Conservation (phyloP, 1,140 invertebrate genomes). For the Harpegnathos saltator region DNA sequence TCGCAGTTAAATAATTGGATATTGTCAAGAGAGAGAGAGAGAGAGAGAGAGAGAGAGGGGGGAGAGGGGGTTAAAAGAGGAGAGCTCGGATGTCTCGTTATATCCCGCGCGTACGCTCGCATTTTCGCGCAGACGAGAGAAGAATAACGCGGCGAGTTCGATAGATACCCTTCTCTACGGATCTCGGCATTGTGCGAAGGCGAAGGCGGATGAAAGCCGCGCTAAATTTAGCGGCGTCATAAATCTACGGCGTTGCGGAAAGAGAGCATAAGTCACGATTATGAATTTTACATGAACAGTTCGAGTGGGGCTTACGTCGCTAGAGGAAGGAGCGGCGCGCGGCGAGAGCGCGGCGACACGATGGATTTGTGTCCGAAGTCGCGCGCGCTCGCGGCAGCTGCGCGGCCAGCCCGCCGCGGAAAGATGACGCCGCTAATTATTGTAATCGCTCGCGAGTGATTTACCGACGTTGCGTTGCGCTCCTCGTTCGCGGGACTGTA, state of each 20-base stretch:
- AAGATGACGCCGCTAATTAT: constrained; percentile 69
- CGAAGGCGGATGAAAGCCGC: constrained; percentile 40
- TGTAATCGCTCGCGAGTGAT: constrained; percentile 73
- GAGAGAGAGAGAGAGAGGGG: too few relatives aligned
- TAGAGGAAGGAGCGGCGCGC: background rate
- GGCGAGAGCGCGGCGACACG: too few relatives aligned
- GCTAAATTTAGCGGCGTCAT: constrained; percentile 50
- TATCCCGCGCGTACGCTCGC: constrained; percentile 19
- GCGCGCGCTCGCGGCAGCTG: background rate
- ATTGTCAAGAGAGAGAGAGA: constrained; percentile 21
- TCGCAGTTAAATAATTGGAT: constrained; percentile 54
- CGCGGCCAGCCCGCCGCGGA: background rate
- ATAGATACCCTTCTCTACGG: constrained; percentile 39
- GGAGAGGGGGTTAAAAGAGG: too few relatives aligned
- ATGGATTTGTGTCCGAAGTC: background rate
- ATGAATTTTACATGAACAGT: constrained; percentile 56
- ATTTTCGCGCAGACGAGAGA: constrained; percentile 15
- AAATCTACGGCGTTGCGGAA: constrained; percentile 35
- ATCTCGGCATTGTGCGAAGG: constrained; percentile 24
- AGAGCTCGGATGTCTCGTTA: constrained; percentile 11
- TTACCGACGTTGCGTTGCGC: constrained; percentile 74
- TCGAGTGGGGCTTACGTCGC: background rate
- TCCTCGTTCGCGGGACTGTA: constrained; percentile 56
- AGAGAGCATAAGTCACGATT: constrained; percentile 55
- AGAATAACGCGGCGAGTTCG: constrained; percentile 30